Base-by-base conservation (phyloP, 2,888 invertebrate species). In the Leptothorax acervorum region DNA sequence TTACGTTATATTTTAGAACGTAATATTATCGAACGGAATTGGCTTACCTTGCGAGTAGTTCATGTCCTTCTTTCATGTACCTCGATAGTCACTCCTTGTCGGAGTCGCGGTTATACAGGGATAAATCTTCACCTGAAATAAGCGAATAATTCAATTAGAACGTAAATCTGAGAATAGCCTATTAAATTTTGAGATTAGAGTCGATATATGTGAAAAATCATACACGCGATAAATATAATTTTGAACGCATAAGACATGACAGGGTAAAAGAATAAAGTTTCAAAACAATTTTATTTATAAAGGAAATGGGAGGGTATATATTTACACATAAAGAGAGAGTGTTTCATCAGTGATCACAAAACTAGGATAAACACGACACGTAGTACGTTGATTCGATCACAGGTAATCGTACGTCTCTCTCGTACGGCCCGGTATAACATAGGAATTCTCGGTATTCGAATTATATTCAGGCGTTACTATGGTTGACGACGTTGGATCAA, bases 11-110 rank as follows among this genome's bases (percentile, higher is more conserved):
- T 70, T 70, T 78, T 55, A 55, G 18, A 60, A 23, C 35, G 18
- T 35, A n/a, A 57, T 35, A 45, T 68, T 23, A 39, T 45, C 35
- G 53, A 53, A 57, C 4, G 57, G 48, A 23, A 45, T 45, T 70
- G 39, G 31, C 91, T 93, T 90, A 94, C 94, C 94, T 93, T 94
- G 94, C 91, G 94, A 93, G 94, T 94, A 94, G 93, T 93, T 94
- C 94, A 94, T 94, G 93, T 94, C 94, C 94, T 91, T 91, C 93
- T 93, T 92, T 94, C 94, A 94, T 94, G 94, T 94, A 94, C 93
- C 90, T 92, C 93, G 91, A 87, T 90, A 88, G 92, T 92, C 87
- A 93, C 94, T 94, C 94, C 94, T 93, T 90, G 88, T 84, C 92
- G 94, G 94, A 94, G 94, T 92, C 90, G 81, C 92, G 88, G 87